A percentile compares a stretch with the other conserved stretches of the same genome.
These are phyloP conservation scores for Yponomeuta evonymella DNA, from an alignment of 2,888 invertebrate species.

Conservation along the genomic window DNA sequence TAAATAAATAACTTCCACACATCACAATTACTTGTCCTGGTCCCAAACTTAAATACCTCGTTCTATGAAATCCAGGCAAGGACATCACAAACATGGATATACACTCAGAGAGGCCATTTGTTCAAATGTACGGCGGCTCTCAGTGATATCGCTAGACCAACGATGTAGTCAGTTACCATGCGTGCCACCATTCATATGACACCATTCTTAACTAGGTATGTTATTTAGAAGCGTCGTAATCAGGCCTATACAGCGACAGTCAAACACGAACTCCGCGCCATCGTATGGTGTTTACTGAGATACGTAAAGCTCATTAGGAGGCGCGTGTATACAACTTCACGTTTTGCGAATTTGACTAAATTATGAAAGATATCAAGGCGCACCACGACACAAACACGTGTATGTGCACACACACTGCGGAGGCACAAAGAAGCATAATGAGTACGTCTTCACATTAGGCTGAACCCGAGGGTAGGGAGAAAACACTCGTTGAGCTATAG, in stretches of 20 bases:
- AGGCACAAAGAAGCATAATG: conserved; percentile 46
- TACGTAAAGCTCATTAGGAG: neutral
- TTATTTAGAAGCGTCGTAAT: neutral
- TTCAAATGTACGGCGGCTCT: too few species aligned
- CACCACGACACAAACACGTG: neutral
- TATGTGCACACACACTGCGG: neutral
- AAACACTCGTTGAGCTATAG: conserved; percentile 20
- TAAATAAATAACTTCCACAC: too few species aligned
- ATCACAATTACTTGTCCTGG: too few species aligned
- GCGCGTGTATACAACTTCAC: neutral
- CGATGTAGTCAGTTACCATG: too few species aligned
- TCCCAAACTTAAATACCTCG: too few species aligned
- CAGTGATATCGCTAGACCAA: too few species aligned
- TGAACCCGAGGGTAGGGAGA: conserved; percentile 15
- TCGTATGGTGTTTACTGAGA: neutral
- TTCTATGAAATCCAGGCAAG: too few species aligned
- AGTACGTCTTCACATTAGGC: conserved; percentile 34
- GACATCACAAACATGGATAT: neutral
- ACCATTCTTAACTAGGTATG: neutral
- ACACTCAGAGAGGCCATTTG: neutral
- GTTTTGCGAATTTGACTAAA: conserved; percentile 1
- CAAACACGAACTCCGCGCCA: neutral
- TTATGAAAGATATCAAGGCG: neutral
- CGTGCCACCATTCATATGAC: too few species aligned
- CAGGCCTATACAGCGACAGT: neutral